Evolutionary conservation across 2,113 vertebrate species (phyloP).

Genomic region (Cryptomyrus ogoouensis): DNA sequence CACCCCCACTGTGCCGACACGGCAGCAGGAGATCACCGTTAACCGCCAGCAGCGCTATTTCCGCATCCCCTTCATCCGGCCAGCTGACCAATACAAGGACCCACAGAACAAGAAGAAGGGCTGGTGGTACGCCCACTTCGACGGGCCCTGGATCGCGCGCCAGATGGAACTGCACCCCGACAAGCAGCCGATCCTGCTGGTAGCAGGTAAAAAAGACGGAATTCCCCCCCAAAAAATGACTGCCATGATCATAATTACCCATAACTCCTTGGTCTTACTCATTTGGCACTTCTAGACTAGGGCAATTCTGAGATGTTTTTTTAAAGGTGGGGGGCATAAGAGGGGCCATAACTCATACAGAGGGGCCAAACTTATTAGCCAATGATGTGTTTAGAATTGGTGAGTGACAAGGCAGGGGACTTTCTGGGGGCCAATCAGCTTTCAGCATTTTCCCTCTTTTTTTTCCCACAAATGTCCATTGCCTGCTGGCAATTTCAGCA

Average conservation of each 20-base stretch:
- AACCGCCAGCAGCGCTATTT: constrained; percentile 91
- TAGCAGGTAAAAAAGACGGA: constrained; percentile 70
- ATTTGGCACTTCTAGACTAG: neutral
- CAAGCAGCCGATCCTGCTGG: constrained; percentile 88
- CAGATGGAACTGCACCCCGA: constrained; percentile 99
- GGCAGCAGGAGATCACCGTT: constrained; percentile 77
- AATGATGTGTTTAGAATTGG: neutral
- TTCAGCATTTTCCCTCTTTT: neutral
- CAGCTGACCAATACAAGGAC: constrained; percentile 88
- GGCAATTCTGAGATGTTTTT: neutral
- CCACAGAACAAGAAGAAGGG: constrained; percentile 91
- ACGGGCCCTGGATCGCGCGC: constrained; percentile 91
- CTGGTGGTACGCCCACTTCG: constrained; percentile 98
- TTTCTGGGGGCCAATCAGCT: neutral
- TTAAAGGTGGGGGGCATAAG: too few relatives aligned
- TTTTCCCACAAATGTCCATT: neutral
- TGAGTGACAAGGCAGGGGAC: neutral
- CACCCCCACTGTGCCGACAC: constrained; percentile 61
- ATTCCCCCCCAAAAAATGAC: too few relatives aligned
- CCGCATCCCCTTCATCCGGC: constrained; percentile 94
- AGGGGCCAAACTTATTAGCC: neutral
- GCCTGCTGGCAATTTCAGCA: neutral
- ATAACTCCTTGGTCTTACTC: neutral
- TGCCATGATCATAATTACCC: neutral
- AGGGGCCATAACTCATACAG: too few relatives aligned